A percentile compares a stretch with the other conserved stretches of the same genome.
Conservation (phyloP, 2,113 vertebrate species). For the Grantiella picta region DNA sequence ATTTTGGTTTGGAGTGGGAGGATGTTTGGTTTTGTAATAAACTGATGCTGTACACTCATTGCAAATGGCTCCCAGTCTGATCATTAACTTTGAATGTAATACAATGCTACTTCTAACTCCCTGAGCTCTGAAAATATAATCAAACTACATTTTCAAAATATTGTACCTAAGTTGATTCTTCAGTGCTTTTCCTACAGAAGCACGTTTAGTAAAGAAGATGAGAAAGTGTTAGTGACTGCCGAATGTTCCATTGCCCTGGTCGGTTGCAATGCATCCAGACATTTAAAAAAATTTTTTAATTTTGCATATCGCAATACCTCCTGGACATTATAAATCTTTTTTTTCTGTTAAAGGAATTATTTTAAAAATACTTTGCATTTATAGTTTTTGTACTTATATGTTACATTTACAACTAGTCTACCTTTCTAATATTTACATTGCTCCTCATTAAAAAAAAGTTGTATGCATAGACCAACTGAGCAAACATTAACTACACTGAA, state of each 20-base stretch:
- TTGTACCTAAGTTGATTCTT: background rate
- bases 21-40: background rate
- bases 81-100: background rate
- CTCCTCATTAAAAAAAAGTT: background rate
- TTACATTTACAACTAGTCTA: background rate
- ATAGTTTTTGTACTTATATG: background rate
- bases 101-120: background rate
- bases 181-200: background rate
- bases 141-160: background rate
- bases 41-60: background rate
- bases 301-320: too few relatives aligned
- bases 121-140: background rate
- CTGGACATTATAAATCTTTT: accelerated
- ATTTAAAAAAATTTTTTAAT: too few relatives aligned
- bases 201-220: background rate
- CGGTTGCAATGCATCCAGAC: background rate
- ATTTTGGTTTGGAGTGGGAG: background rate
- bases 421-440: background rate
- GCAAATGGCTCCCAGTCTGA: background rate
- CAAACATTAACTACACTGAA: background rate
- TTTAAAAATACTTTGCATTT: background rate
- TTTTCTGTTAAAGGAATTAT: background rate
- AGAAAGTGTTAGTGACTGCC: background rate
- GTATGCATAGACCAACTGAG: background rate
- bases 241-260: background rate